A percentile compares a stretch with the other conserved stretches of the same genome.
Conservation (phyloP, 64 coral and sea anemone species). For the Pachyseris speciosa region DNA sequence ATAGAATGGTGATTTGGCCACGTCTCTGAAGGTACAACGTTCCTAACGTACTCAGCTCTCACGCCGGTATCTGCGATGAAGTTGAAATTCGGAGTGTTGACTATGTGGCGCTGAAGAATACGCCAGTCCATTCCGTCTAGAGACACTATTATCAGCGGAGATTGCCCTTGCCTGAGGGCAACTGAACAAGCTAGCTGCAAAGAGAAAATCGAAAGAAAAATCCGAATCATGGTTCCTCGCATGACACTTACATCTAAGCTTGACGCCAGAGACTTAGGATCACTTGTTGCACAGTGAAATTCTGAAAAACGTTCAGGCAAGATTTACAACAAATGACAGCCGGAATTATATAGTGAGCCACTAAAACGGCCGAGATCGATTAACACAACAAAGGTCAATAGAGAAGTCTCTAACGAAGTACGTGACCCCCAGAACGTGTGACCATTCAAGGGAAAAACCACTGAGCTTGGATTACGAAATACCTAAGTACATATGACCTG, state of each 20-base stretch:
- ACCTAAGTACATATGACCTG: too few species aligned
- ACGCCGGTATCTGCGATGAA: slow-evolving; percentile 77
- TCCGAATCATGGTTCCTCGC: not conserved
- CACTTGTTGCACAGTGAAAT: not conserved
- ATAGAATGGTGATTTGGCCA: slow-evolving; percentile 77
- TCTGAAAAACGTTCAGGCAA: too few species aligned
- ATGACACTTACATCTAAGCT: not conserved
- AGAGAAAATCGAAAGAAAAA: not conserved
- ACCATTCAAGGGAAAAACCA: too few species aligned
- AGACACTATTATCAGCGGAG: slow-evolving; percentile 70
- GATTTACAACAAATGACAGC: too few species aligned
- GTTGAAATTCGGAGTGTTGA: slow-evolving; percentile 62
- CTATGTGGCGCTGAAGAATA: not conserved
- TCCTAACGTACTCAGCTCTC: slow-evolving; percentile 58
- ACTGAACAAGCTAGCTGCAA: not conserved
- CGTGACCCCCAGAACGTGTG: too few species aligned
- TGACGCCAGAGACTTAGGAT: too few species aligned
- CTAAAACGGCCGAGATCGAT: too few species aligned
- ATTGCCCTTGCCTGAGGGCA: not conserved
- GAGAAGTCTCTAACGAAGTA: too few species aligned
- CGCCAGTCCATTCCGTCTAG: slow-evolving; percentile 83
- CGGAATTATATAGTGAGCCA: too few species aligned
- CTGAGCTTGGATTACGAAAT: too few species aligned
- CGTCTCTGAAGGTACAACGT: slow-evolving; percentile 53
- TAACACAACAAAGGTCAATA: too few species aligned